Base-by-base conservation (phyloP, 1,140 invertebrate species). In the Orius laevigatus region DNA sequence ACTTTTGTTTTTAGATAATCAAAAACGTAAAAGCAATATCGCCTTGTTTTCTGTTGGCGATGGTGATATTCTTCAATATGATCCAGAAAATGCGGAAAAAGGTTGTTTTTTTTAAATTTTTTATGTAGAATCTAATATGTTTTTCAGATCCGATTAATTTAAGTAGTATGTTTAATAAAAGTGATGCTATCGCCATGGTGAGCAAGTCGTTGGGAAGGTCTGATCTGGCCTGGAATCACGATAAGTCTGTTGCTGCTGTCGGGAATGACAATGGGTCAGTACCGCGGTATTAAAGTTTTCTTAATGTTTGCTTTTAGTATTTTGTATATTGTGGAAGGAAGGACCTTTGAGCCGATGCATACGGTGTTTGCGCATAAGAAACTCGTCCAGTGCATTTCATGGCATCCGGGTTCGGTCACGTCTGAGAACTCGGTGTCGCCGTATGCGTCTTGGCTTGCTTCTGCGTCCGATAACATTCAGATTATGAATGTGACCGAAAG, bases 211-310 rank as follows among this genome's bases (percentile, higher is more conserved):
- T 52, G 14, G 40, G 53, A 8, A 43, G 66, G 35, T 66, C 71
- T 43, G 74, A 73, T 52, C 66, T 79, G 43, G 62, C 70, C 11
- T 81, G 76, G 76, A 79, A 75, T 56, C 65, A 70, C 45, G 72
- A 78, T 61, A 69, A 64, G 52, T 64, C 64, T 11, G 59, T 70
- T 4, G 61, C 79, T 55, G 70, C 75, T 33, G 52, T 78, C 53
- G 75, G 74, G 34, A 70, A 70, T 60, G 69, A 72, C 56, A 72
- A 74, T 68, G 76, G 77, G 55, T 59, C 46, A 35, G 42, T 53
- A 35, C 18, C 12, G 12, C n/a, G n/a, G n/a, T 41, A 8, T 36
- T 18, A 8, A 10, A 12, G 9, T 20, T 38, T 25, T 50, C n/a
- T 45, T 33, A 25, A 3, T 32, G 1, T 51, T 3, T 11, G 49